Conservation (phyloP, 2,888 invertebrate genomes). For the Paralinhomoeus sp. region DNA sequence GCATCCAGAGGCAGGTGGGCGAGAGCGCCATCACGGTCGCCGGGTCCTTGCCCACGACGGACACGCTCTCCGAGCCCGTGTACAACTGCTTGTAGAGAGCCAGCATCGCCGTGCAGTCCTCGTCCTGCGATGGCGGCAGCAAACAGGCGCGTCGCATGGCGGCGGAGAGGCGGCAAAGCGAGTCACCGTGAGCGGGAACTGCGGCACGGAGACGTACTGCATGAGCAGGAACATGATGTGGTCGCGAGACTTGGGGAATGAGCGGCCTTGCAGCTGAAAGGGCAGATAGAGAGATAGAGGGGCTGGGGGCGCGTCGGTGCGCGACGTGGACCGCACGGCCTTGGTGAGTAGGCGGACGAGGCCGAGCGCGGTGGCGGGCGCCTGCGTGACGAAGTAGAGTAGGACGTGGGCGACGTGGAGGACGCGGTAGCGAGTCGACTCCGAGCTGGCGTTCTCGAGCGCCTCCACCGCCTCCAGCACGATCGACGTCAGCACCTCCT, state of each 20-base stretch:
- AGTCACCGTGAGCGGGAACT: no score
- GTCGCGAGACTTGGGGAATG: slow-evolving; percentile 54
- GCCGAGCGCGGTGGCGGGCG: slow-evolving; percentile 74
- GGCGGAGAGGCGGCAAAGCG: no score
- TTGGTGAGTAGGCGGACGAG: slow-evolving; percentile 69
- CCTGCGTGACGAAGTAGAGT: slow-evolving; percentile 77
- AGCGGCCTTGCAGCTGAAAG: slow-evolving; percentile 1
- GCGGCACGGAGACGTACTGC: no score
- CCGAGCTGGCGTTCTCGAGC: slow-evolving; percentile 13
- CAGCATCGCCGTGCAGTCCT: slow-evolving; percentile 66
- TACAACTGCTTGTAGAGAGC: slow-evolving; percentile 73
- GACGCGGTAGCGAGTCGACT: slow-evolving; percentile 37
- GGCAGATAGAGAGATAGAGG: no score
- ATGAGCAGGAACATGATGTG: slow-evolving; percentile 96
- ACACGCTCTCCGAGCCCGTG: slow-evolving; percentile 70
- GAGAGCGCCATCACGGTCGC: slow-evolving; percentile 57
- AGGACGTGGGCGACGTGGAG: slow-evolving; percentile 74
- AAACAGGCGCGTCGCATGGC: background rate
- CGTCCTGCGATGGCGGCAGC: background rate
- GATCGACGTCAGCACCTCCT: background rate
- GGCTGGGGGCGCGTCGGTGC: no score
- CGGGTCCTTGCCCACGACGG: slow-evolving; percentile 58
- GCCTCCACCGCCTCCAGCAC: slow-evolving; percentile 11
- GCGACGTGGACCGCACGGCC: no score
- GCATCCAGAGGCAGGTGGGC: slow-evolving; percentile 85